A percentile compares a stretch with the other conserved stretches of the same genome.
These are phyloP conservation scores for Beris chalybata DNA, from an alignment of 2,888 invertebrate genomes.

Conservation along the genomic window DNA sequence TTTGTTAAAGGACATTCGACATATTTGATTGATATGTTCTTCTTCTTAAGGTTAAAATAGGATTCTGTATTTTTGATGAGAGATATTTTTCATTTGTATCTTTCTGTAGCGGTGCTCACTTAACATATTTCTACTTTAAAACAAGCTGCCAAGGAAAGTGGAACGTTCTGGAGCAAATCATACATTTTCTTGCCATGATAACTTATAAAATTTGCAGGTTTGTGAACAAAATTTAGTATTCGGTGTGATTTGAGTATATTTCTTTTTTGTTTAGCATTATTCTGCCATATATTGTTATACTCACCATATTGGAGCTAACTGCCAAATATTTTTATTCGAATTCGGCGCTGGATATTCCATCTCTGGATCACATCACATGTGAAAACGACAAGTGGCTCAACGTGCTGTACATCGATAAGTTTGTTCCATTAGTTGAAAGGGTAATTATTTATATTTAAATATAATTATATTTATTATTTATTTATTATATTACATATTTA, in stretches of 20 bases:
- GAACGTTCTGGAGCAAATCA: conserved; percentile 57
- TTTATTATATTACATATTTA: too few species aligned
- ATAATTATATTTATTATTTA: conserved; percentile 5
- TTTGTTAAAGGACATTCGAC: conserved; percentile 41
- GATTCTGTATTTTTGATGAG: not conserved
- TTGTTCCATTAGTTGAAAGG: conserved; percentile 63
- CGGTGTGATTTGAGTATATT: conserved; percentile 7
- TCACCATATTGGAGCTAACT: conserved; percentile 60
- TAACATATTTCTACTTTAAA: conserved; percentile 65
- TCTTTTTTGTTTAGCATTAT: conserved; percentile 57
- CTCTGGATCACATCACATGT: conserved; percentile 62
- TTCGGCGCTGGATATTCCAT: conserved; percentile 60
- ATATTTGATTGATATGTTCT: conserved; percentile 53
- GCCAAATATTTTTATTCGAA: conserved; percentile 57
- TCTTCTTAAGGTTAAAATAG: conserved; percentile 62
- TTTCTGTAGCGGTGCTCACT: conserved; percentile 60
- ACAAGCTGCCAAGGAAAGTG: conserved; percentile 54
- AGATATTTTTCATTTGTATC: conserved; percentile 1
- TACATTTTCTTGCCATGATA: conserved; percentile 60
- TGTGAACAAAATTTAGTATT: conserved; percentile 28
- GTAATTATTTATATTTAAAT: conserved; percentile 49
- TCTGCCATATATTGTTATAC: conserved; percentile 63
- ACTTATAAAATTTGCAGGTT: conserved; percentile 63
- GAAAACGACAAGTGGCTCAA: conserved; percentile 67
- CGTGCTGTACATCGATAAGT: conserved; percentile 64